Percentiles rank a stretch among this genome's conserved stretches.
phyloP scores from a whole-genome alignment of 2,888 invertebrate species.

The Pollenia angustigena region DNA sequence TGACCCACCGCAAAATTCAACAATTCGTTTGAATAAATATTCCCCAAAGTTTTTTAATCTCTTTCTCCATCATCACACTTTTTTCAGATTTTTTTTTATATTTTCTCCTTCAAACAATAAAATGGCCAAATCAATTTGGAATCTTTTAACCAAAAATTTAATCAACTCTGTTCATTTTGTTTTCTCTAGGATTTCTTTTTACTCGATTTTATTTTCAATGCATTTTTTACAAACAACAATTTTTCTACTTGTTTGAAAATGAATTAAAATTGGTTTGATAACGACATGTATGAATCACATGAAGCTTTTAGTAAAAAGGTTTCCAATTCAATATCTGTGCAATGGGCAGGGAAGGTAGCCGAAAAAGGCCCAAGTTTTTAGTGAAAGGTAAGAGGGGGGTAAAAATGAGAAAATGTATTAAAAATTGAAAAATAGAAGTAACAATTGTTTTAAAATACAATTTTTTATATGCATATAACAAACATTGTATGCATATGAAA shows the following conservation, averaged over 20 bases:
- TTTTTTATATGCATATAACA: constrained; percentile 1
- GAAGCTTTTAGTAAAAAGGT: constrained; percentile 43
- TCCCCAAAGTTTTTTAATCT: constrained; percentile 25
- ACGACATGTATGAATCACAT: constrained; percentile 56
- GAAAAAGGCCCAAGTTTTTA: background rate
- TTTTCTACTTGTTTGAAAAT: constrained; percentile 38
- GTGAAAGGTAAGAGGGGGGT: too few species aligned
- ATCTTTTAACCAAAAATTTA: constrained; percentile 67
- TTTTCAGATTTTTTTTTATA: background rate
- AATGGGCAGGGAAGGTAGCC: background rate
- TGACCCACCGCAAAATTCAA: background rate
- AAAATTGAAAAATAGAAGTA: constrained; percentile 2
- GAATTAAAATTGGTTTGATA: constrained; percentile 64
- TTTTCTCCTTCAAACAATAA: constrained; percentile 23
- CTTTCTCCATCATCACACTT: constrained; percentile 9
- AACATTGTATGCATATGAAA: constrained; percentile 3
- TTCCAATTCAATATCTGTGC: constrained; percentile 26
- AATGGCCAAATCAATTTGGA: constrained; percentile 63
- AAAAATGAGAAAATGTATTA: background rate
- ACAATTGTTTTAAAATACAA: constrained; percentile 57
- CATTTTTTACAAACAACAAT: constrained; percentile 12
- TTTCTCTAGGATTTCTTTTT: background rate
- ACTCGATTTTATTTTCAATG: constrained; percentile 14
- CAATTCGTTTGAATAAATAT: constrained; percentile 24
- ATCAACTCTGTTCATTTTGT: constrained; percentile 34